Base-by-base conservation (phyloP, 2,888 invertebrate genomes). In the Yponomeuta plumbellus region DNA sequence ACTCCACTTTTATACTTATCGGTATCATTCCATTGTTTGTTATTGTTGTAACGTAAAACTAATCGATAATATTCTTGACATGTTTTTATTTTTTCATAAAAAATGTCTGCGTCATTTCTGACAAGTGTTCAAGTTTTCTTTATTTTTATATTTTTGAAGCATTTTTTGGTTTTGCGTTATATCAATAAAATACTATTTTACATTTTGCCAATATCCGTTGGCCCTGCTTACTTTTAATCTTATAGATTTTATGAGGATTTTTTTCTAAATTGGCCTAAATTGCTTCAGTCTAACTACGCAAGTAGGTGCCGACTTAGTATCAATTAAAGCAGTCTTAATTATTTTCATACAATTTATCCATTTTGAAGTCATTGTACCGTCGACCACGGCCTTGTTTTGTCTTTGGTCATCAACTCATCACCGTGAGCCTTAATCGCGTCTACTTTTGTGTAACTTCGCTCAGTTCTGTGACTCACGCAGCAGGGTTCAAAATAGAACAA, bases 341-440 rank as follows among this genome's bases (percentile, higher is more conserved):
- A 69, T 67, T 75, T 71, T 73, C 70, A 52, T 10, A 57, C 20
- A 39, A 65, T 26, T 56, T 65, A 20, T 11, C 10, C 4, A 21
- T 75, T 74, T 73, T 71, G 76, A 82, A 85, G 87, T 81, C 86
- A 83, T 83, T 87, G 85, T 82, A 80, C 85, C 81, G 75, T 74
- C 82, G 83, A 72, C 80, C 81, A 73, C 83, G 86, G 85, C 88
- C 88, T 90, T 89, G 85, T 75, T 73, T 67, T 70, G 75, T 78
- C 77, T 81, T 83, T 80, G 76, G 80, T 85, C 80, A 80, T 78
- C 81, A 81, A 69, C 73, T 85, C 80, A 80, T 78, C 81, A 81
- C 69, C 73, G 75, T 75, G 79, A 17, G 13, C 44, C 44, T 52
- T 52, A 52, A 52, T 52, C 44, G 13, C 58, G 20, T 58, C 8